Conservation (phyloP, 2,888 invertebrate genomes). For the Aelia acuminata region DNA sequence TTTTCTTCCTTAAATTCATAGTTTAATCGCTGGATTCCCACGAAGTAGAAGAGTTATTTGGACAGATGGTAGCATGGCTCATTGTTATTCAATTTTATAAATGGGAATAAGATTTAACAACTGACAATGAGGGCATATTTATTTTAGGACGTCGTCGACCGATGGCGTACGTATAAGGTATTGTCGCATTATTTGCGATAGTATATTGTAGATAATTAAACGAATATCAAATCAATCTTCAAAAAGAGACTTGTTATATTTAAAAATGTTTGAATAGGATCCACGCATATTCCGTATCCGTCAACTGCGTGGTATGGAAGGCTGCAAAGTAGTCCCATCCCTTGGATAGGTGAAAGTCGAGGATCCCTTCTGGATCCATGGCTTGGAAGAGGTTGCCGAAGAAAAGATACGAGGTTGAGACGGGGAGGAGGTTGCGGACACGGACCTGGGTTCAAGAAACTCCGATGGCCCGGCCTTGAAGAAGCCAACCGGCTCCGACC, state of each 20-base stretch:
- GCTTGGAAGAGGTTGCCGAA: constrained; percentile 20
- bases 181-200: no score
- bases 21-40: not conserved
- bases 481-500: constrained; percentile 36
- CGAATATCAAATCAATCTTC: no score
- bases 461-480: constrained; percentile 38
- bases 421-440: not conserved
- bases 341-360: no score
- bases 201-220: no score
- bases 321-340: no score
- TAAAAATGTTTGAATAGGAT: no score
- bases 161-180: not conserved
- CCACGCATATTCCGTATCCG: no score
- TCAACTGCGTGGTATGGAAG: no score
- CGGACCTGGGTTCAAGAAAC: constrained; percentile 37
- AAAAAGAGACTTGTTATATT: no score
- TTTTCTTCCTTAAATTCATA: not conserved
- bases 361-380: not conserved
- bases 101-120: not conserved
- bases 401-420: constrained; percentile 4
- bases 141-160: not conserved
- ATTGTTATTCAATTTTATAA: not conserved
- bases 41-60: not conserved
- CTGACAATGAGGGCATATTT: not conserved
- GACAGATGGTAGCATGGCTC: not conserved